Evolutionary conservation across 1,140 invertebrate genomes (phyloP).

Genomic region (Berghia stephanieae): DNA sequence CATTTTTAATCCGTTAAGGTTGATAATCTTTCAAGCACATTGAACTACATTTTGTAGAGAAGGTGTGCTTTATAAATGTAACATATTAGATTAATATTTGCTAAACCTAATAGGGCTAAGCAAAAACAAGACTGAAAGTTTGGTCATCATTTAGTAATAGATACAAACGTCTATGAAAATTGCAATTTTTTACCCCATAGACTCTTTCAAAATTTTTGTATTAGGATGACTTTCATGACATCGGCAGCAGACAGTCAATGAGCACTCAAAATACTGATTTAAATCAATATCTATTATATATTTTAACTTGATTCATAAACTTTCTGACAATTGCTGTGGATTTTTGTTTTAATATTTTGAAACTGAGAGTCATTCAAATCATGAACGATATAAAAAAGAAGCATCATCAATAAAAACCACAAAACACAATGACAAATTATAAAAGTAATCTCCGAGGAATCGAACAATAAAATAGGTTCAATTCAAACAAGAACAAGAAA

Average conservation of each 20-base stretch:
- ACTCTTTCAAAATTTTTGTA: no score
- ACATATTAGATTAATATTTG: no score
- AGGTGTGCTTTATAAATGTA: no score
- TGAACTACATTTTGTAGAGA: no score
- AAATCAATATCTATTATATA: not conserved
- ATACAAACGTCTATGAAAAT: no score
- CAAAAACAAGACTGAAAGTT: conserved; percentile 2
- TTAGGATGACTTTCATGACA: no score
- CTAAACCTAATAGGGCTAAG: no score
- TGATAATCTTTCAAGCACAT: not conserved
- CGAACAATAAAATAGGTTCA: no score
- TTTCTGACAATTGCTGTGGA: not conserved
- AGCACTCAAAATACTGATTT: not conserved
- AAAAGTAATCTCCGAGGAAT: not conserved
- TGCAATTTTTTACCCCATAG: no score
- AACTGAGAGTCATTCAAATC: not conserved
- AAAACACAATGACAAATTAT: not conserved
- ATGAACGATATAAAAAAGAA: not conserved
- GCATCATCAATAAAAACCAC: not conserved
- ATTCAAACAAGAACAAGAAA: not conserved
- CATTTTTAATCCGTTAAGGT: not conserved
- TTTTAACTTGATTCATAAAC: not conserved
- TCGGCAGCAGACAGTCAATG: not conserved
- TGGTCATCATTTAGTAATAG: no score
- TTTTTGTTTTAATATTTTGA: not conserved